Evolutionary conservation across 2,888 invertebrate species (phyloP), one percentile per base, ranked within the genome.

Genomic region (Drosophila colorata): DNA sequence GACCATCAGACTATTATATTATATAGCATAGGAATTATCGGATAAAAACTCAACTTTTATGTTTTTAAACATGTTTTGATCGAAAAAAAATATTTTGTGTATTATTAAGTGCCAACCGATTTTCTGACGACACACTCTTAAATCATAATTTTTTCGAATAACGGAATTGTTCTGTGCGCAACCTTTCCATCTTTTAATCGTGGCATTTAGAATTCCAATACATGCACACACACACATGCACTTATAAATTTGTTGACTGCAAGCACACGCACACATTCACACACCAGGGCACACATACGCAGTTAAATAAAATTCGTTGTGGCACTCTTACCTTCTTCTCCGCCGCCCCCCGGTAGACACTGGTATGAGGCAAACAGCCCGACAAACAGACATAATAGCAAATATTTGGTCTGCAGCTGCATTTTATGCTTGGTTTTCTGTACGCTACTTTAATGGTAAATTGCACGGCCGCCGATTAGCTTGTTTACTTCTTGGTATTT

Each of bases 331-430:
- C 86, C 69, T 57, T 76, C 80, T 28, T 60, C 76, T 25, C 66
- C 67, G 6, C 37, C 48, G 23, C 9, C 60, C 0, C 16, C 69
- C 58, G 51, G 68, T 69, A 83, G 60, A 72, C 84, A 80, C 68
- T 77, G 81, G 59, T 78, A 69, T 37, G 81, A 79, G 49, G 80
- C 75, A 69, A 90, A 79, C 48, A 91, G 76, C 55, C 82, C 91
- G 23, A 89, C 81, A 41, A 91, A 80, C 53, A 91, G 72, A 76
- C 74, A 90, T 60, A 90, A 55, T 56, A 89, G 67, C 76, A 90
- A 67, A 82, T 77, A 76, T 63, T 78, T 83, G 41, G 79, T 59
- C 56, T 87, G 87, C 69, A 84, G 86, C 80, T 90, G 89, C 91
- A 90, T 90, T 78, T 73, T 81, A 33, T 69, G 38, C 46, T 55